Evolutionary conservation across 1,140 invertebrate genomes (phyloP).

Genomic region (Sesamia nonagrioides): DNA sequence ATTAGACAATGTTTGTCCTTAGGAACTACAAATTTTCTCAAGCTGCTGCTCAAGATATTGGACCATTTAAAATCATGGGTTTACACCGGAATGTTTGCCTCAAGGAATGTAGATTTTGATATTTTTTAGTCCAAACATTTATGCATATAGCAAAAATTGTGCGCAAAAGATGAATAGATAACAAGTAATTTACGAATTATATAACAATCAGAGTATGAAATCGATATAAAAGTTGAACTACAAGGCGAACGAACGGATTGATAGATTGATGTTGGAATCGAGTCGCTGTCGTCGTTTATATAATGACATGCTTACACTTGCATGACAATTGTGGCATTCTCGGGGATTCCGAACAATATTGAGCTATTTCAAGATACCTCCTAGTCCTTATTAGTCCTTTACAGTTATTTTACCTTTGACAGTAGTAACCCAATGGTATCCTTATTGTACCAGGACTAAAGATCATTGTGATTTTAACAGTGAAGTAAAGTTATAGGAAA

Average conservation of each 20-base stretch:
- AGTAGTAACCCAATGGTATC: too few relatives aligned
- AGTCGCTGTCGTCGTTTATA: neutral
- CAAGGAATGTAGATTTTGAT: slow-evolving; percentile 33
- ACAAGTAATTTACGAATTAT: neutral
- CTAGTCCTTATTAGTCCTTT: too few relatives aligned
- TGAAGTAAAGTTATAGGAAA: too few relatives aligned
- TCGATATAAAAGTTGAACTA: neutral
- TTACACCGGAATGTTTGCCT: slow-evolving; percentile 31
- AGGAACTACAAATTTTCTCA: slow-evolving; percentile 45
- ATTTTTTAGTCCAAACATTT: neutral
- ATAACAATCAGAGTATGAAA: slow-evolving; percentile 15
- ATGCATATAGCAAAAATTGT: neutral
- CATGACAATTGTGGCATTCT: too few relatives aligned
- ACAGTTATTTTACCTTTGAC: too few relatives aligned
- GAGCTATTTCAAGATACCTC: too few relatives aligned
- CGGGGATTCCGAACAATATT: too few relatives aligned
- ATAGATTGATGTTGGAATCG: neutral
- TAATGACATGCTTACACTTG: too few relatives aligned
- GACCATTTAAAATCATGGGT: slow-evolving; percentile 23
- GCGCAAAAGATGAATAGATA: slow-evolving; percentile 12
- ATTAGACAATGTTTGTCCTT: slow-evolving; percentile 29
- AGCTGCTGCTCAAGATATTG: slow-evolving; percentile 20
- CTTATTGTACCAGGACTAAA: too few relatives aligned
- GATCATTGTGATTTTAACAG: too few relatives aligned
- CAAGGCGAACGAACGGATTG: neutral